Percentiles rank a stretch among this genome's conserved stretches.
Conservation (phyloP, 2,797 vertebrate genomes). For the Perodicticus potto region DNA sequence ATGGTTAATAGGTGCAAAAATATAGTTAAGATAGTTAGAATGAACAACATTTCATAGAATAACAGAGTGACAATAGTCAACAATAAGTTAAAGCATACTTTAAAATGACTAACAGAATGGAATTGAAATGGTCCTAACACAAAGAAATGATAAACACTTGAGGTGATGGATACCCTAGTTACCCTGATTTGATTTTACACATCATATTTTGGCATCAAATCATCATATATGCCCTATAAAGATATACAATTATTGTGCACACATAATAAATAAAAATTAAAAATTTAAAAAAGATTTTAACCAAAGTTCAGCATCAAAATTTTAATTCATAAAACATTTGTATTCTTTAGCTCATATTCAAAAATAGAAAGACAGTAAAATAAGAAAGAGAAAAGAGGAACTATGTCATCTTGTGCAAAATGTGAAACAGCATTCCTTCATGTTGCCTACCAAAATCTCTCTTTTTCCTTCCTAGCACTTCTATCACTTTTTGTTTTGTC, state of each 20-base stretch:
- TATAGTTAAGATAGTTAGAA: background rate
- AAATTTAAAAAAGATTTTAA: background rate
- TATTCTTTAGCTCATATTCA: background rate
- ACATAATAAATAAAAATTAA: background rate
- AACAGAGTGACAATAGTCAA: background rate
- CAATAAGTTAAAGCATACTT: background rate
- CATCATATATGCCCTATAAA: background rate
- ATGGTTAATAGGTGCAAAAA: background rate
- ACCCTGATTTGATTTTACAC: background rate
- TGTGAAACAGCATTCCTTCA: background rate
- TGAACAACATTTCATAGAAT: background rate
- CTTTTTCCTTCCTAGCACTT: background rate
- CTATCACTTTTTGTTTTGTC: background rate
- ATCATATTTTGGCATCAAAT: background rate
- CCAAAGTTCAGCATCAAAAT: background rate
- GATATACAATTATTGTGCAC: background rate
- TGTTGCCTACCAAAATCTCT: background rate
- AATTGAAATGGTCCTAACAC: background rate
- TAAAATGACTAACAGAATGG: background rate
- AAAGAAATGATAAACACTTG: background rate
- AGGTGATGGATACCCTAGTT: background rate
- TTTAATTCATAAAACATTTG: background rate
- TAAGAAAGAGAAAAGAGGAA: background rate
- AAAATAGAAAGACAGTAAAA: background rate
- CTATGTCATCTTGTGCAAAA: background rate